phyloP scores from a whole-genome alignment of 2,888 invertebrate species.

The Osmoderma eremita region DNA sequence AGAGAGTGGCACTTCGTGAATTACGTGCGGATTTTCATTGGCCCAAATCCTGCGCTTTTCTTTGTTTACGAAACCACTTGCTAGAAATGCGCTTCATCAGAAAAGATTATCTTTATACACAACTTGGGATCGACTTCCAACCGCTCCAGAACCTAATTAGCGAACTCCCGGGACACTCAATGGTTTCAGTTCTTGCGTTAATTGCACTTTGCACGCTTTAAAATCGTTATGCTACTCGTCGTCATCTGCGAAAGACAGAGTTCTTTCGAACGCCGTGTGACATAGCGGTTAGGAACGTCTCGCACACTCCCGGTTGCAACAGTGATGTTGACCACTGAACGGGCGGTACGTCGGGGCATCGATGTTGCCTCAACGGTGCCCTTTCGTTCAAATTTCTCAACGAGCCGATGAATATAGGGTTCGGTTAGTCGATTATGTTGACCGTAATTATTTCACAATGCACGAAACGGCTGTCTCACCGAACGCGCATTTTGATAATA shows the following conservation, averaged over 20 bases:
- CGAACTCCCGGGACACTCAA: too few relatives aligned
- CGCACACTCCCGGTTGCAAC: background rate
- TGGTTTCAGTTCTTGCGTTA: background rate
- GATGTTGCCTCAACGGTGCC: background rate
- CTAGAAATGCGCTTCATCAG: background rate
- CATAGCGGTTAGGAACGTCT: background rate
- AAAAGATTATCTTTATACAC: background rate
- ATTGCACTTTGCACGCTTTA: background rate
- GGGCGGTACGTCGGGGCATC: too few relatives aligned
- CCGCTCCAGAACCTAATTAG: background rate
- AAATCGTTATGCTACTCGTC: background rate
- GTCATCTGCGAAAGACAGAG: background rate
- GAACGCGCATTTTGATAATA: constrained; percentile 3
- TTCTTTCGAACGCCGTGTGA: background rate
- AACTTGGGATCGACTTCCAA: background rate
- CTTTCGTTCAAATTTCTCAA: background rate
- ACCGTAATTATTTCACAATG: background rate
- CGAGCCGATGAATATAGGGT: background rate
- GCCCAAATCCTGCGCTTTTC: too few relatives aligned
- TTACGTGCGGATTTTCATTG: too few relatives aligned
- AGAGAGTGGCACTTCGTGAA: too few relatives aligned
- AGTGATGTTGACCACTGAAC: background rate
- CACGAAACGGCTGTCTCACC: background rate
- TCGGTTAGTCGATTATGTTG: constrained; percentile 4
- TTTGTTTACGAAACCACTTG: background rate